Conservation (phyloP, 2,113 vertebrate genomes). For the Myiozetetes cayanensis region DNA sequence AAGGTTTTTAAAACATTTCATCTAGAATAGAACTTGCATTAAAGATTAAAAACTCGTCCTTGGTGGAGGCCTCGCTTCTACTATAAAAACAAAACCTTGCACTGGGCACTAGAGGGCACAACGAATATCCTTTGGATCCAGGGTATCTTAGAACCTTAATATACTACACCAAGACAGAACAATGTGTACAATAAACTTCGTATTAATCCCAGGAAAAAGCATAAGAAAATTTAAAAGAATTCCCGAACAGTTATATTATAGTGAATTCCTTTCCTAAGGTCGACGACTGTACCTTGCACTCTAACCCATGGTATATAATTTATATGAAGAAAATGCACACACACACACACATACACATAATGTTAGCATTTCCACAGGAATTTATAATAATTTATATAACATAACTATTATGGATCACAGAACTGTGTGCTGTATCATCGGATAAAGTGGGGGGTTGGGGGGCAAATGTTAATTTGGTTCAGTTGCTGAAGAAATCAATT, state of each 20-base stretch:
- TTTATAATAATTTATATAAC: neutral
- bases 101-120: neutral
- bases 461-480: neutral
- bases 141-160: rapidly evolving
- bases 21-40: neutral
- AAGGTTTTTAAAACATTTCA: neutral
- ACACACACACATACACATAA: rapidly evolving
- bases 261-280: neutral
- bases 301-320: neutral
- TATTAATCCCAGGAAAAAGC: neutral
- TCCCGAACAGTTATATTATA: neutral
- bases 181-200: neutral
- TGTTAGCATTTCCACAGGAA: neutral
- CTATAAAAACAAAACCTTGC: neutral
- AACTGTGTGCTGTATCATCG: neutral
- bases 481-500: neutral
- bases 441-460: rapidly evolving
- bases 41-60: neutral
- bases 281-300: rapidly evolving
- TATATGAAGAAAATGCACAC: neutral
- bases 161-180: neutral
- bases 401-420: neutral
- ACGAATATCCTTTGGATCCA: neutral
- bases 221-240: neutral
- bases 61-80: neutral